A percentile compares a stretch with the other conserved stretches of the same genome.
These are phyloP conservation scores for Drosophila azteca DNA, from an alignment of 1,140 invertebrate species.

Conservation along the genomic window DNA sequence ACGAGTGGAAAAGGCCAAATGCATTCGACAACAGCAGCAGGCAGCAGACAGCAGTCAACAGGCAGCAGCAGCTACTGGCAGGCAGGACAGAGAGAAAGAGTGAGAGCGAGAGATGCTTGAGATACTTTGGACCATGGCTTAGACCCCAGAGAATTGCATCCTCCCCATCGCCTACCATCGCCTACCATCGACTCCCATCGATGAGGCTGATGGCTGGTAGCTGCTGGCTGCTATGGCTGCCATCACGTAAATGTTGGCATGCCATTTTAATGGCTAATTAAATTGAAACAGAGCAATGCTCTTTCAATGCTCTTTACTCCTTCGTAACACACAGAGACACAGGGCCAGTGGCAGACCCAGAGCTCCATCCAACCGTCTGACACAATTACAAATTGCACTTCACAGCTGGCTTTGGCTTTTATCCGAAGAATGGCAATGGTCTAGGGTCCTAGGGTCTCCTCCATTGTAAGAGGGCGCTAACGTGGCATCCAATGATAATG, in stretches of 20 bases:
- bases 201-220: too few species aligned
- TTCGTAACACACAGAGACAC: too few species aligned
- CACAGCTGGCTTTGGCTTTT: slow-evolving; percentile 49
- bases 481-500: slow-evolving; percentile 26
- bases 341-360: slow-evolving; percentile 28
- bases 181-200: slow-evolving; percentile 1
- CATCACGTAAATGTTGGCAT: slow-evolving; percentile 75
- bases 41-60: too few species aligned
- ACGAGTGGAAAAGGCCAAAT: slow-evolving; percentile 21
- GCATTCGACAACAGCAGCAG: too few species aligned
- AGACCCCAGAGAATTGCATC: slow-evolving; percentile 38
- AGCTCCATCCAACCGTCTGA: slow-evolving; percentile 31
- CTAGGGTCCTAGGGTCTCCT: slow-evolving; percentile 8
- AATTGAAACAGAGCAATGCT: slow-evolving; percentile 69
- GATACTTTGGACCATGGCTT: slow-evolving; percentile 18
- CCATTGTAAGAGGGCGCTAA: slow-evolving; percentile 35
- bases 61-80: too few species aligned
- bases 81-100: too few species aligned
- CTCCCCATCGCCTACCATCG: too few species aligned
- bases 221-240: slow-evolving; percentile 30
- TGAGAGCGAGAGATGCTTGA: slow-evolving; percentile 20
- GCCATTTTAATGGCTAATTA: slow-evolving; percentile 80
- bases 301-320: slow-evolving; percentile 16
- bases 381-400: slow-evolving; percentile 80
- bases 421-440: slow-evolving; percentile 33